phyloP scores from a whole-genome alignment of 2,888 invertebrate genomes.

The Hybos culiciformis region DNA sequence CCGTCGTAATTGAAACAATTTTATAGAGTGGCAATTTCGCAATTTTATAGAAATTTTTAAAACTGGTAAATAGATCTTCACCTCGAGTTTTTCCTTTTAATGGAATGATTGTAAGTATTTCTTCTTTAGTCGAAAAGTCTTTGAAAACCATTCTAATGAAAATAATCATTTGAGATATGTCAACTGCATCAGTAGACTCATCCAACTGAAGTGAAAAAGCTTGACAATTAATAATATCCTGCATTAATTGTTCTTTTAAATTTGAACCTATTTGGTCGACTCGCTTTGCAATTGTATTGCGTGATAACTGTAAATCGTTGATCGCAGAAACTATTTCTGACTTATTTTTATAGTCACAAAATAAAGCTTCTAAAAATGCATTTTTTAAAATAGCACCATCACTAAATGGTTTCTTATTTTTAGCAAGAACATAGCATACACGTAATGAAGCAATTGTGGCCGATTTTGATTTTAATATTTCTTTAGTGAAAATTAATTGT shows the following conservation, averaged over 20 bases:
- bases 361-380: slow-evolving; percentile 9
- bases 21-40: neutral
- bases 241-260: neutral
- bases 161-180: neutral
- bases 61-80: neutral
- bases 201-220: slow-evolving; percentile 1
- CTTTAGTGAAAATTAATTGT: neutral
- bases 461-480: neutral
- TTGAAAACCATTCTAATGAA: neutral
- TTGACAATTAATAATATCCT: neutral
- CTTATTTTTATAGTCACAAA: neutral
- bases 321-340: neutral
- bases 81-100: neutral
- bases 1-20: slow-evolving; percentile 1
- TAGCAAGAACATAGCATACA: slow-evolving; percentile 12
- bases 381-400: slow-evolving; percentile 15
- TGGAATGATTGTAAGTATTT: neutral
- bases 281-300: neutral
- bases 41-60: neutral
- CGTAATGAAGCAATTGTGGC: slow-evolving; percentile 7
- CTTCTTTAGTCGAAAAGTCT: neutral
- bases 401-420: slow-evolving; percentile 18
- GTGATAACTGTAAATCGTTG: neutral
- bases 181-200: neutral
- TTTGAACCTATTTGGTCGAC: neutral